These are phyloP conservation scores for Tupaia tana DNA, from an alignment of 2,113 vertebrate species.

Conservation along the genomic window DNA sequence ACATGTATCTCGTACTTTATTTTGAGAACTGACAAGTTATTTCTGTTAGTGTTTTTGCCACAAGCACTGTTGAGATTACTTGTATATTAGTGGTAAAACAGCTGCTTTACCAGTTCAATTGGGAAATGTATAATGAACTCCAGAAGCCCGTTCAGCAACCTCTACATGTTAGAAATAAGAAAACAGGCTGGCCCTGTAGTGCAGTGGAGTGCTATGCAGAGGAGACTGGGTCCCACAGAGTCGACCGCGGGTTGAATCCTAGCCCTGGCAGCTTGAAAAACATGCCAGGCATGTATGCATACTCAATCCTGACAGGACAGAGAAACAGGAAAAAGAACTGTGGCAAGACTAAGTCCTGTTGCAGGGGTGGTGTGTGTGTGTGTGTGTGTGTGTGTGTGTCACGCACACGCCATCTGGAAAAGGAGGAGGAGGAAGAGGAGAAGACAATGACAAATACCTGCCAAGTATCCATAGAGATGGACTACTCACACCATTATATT, in stretches of 20 bases:
- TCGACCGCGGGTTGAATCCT: too few species aligned
- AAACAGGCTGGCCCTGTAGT: not conserved
- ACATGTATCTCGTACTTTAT: not conserved
- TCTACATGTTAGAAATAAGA: constrained; percentile 58
- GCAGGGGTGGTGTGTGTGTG: too few species aligned
- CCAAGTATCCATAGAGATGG: not conserved
- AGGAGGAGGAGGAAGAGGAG: too few species aligned
- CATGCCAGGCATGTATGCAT: too few species aligned
- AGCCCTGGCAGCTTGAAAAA: too few species aligned
- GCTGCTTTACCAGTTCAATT: constrained; percentile 12
- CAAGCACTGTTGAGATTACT: not conserved
- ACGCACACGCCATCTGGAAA: too few species aligned
- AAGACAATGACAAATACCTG: not conserved
- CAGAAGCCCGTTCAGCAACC: constrained; percentile 10
- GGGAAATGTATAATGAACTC: constrained; percentile 34
- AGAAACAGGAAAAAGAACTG: too few species aligned
- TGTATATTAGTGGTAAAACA: constrained; percentile 25
- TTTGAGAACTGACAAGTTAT: constrained; percentile 26
- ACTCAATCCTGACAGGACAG: too few species aligned
- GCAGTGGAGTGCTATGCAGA: too few species aligned
- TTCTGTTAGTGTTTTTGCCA: constrained; percentile 29
- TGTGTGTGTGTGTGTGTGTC: too few species aligned
- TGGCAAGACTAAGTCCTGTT: too few species aligned
- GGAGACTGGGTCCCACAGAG: too few species aligned
- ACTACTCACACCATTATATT: not conserved